Base-by-base conservation (phyloP, 2,797 vertebrate species). In the Neomorphus geoffroyi region DNA sequence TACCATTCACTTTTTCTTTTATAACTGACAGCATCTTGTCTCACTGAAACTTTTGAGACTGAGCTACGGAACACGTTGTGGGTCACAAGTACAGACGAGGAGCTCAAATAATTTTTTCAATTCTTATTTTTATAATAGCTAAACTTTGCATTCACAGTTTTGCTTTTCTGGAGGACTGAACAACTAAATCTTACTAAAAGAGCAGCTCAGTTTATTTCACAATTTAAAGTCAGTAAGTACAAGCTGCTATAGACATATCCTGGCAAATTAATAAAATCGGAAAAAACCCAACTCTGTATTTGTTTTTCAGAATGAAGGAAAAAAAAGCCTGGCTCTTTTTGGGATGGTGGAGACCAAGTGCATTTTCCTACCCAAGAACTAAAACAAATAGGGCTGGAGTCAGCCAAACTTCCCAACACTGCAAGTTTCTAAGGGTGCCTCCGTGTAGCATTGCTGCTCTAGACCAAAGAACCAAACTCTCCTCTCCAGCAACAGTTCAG, bases 21-120 rank as follows among this genome's bases (percentile, higher is more conserved):
- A 50, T 50, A 96, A 86, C 79, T 72, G 61, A 58, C 69, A 77
- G 69, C 71, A 94, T 5, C 33, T 19, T 48, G 33, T 58, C 62
- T 85, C 51, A 46, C 41, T 79, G 84, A 90, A 77, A 57, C 70
- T 91, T 94, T 32, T 74, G 88, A 94, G 72, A 93, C 86, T 65
- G 60, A 92, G 91, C 2, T 71, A 58, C 72, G 53, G 88, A 96
- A 97, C 96, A 92, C 19, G 11, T 13, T 90, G 30, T 12, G 46
- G 45, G 86, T 94, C 92, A 97, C 66, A 84, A 72, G 66, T 27
- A 84, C 7, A 66, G 87, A 91, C 80, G 1, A 95, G 89, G 67
- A 94, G 65, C 90, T 81, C 57, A 95, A 56, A 83, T 77, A 67
- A 58, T 24, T 58, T 17, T 60, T 73, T 27, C 4, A 28, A 9